A percentile compares a stretch with the other conserved stretches of the same genome.
Evolutionary conservation across 2,113 vertebrate species (phyloP).

Genomic region (Pithys albifrons): DNA sequence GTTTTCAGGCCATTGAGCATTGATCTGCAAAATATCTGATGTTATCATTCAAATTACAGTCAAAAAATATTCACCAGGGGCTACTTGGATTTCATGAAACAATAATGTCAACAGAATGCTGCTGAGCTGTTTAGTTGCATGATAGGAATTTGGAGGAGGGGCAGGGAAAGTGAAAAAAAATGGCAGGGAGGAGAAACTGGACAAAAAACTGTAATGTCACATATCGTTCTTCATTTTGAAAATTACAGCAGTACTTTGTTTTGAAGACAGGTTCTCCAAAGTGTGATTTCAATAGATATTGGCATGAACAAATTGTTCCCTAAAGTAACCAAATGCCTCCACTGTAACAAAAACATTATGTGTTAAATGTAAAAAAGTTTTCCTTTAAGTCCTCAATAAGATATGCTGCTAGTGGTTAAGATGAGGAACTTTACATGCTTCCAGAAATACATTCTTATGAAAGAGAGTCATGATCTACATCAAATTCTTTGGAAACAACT

Average conservation of each 20-base stretch:
- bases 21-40: neutral
- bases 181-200: neutral
- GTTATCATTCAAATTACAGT: neutral
- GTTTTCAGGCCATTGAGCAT: neutral
- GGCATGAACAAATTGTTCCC: neutral
- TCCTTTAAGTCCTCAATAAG: neutral
- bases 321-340: neutral
- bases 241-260: neutral
- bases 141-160: fast-evolving
- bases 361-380: neutral
- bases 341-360: neutral
- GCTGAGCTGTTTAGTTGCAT: neutral
- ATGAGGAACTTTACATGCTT: neutral
- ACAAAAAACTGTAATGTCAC: neutral
- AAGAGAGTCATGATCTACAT: neutral
- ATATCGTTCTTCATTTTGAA: neutral
- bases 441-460: neutral
- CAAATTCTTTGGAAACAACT: neutral
- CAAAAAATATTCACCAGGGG: neutral
- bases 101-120: neutral
- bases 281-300: neutral
- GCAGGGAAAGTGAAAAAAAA: fast-evolving
- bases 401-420: neutral
- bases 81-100: neutral
- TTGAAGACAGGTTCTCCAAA: neutral